phyloP scores from a whole-genome alignment of 2,888 invertebrate genomes.

The Macroteleia sp. region DNA sequence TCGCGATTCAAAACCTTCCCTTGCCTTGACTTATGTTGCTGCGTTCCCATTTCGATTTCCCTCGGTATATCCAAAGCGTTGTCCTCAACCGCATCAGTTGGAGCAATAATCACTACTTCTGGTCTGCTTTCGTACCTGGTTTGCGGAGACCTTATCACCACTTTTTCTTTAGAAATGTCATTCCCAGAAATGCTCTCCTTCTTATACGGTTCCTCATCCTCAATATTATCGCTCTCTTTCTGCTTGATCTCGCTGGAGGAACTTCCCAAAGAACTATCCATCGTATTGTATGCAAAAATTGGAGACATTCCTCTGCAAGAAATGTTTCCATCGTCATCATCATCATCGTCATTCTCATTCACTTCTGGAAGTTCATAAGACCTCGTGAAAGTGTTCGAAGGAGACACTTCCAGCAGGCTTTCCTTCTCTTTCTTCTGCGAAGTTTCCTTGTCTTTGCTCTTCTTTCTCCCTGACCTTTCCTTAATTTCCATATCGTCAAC shows the following conservation, averaged over 20 bases:
- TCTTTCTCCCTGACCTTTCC: constrained; percentile 5
- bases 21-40: constrained; percentile 73
- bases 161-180: constrained; percentile 75
- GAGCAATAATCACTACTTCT: constrained; percentile 78
- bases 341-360: constrained; percentile 66
- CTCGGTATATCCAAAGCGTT: constrained; percentile 73
- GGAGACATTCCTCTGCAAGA: constrained; percentile 75
- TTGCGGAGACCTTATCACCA: constrained; percentile 74
- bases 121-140: constrained; percentile 67
- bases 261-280: constrained; percentile 74
- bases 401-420: too few relatives aligned
- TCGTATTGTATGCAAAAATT: constrained; percentile 74
- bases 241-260: constrained; percentile 57
- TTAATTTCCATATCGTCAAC: constrained; percentile 19
- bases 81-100: constrained; percentile 80
- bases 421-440: too few relatives aligned
- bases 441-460: too few relatives aligned
- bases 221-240: constrained; percentile 40
- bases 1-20: constrained; percentile 81
- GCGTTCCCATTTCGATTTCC: constrained; percentile 41
- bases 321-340: constrained; percentile 71
- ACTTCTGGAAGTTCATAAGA: neutral
- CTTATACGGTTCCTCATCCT: constrained; percentile 64
- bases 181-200: constrained; percentile 52
- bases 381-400: too few relatives aligned